Conservation (phyloP, 2,113 vertebrate genomes). For the Thinocorus orbignyianus region DNA sequence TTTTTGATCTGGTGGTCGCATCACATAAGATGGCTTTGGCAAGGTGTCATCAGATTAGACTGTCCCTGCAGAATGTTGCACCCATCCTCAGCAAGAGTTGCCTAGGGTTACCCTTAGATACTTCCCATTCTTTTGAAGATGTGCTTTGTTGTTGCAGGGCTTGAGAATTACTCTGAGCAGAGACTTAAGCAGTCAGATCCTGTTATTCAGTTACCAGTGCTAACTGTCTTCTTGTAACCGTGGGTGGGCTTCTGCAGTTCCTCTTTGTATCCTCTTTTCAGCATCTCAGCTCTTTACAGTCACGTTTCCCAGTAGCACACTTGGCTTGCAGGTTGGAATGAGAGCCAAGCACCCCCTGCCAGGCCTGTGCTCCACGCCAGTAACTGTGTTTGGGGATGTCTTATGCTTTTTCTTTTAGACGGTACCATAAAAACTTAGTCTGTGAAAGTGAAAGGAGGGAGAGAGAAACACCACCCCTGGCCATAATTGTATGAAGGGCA, state of each 20-base stretch:
- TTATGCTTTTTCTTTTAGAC: neutral
- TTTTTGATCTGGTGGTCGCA: neutral
- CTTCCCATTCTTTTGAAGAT: neutral
- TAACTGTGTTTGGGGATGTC: neutral
- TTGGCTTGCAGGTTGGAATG: neutral
- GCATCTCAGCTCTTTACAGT: neutral
- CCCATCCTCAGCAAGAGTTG: neutral
- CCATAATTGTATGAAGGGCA: neutral
- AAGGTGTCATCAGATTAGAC: neutral
- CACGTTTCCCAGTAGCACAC: neutral
- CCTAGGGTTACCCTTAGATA: neutral
- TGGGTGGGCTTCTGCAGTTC: neutral
- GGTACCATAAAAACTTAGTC: neutral
- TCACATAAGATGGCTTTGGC: neutral
- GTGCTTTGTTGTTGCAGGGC: neutral
- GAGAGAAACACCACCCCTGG: neutral
- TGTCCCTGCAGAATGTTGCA: neutral
- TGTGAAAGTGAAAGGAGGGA: neutral
- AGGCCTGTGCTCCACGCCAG: neutral
- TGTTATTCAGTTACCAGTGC: neutral
- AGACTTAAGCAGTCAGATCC: neutral
- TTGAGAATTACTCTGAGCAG: neutral
- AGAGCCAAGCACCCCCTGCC: neutral
- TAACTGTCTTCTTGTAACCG: neutral
- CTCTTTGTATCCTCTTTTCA: neutral